Evolutionary conservation across 30 jellyfish, hydroid and myxozoan species (phyloP).

Genomic region (Pseudorhiza aurosa): DNA sequence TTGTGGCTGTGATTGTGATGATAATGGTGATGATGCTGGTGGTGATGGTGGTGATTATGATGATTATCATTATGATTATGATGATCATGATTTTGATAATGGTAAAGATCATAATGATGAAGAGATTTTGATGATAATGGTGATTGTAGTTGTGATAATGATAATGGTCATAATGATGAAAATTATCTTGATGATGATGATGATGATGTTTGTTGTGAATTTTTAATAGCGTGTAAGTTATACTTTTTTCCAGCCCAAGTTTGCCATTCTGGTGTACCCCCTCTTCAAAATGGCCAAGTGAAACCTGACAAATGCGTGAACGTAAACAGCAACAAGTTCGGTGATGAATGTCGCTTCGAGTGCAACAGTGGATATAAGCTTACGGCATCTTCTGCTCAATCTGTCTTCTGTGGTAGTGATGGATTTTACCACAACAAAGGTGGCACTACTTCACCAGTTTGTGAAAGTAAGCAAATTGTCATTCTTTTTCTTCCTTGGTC

Average conservation of each 20-base stretch:
- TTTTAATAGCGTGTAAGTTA: too few species aligned
- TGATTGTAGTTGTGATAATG: too few species aligned
- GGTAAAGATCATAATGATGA: too few species aligned
- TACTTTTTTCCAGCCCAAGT: constrained; percentile 17
- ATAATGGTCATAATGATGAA: too few species aligned
- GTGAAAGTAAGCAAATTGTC: constrained; percentile 62
- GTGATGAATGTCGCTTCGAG: constrained; percentile 59
- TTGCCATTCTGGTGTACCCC: constrained; percentile 25
- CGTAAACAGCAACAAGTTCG: constrained; percentile 4
- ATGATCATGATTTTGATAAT: too few species aligned
- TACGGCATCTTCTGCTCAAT: constrained; percentile 28
- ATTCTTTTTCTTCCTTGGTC: too few species aligned
- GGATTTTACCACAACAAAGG: constrained; percentile 35
- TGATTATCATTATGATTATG: too few species aligned
- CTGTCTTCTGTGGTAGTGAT: constrained; percentile 60
- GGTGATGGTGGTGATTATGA: too few species aligned
- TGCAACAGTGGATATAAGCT: constrained; percentile 80
- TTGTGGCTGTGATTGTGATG: too few species aligned
- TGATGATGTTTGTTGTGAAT: not conserved
- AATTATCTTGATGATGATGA: not conserved
- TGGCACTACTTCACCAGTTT: constrained; percentile 36
- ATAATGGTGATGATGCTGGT: too few species aligned
- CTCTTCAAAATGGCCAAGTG: constrained; percentile 31
- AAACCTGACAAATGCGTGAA: constrained; percentile 31
- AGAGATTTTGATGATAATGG: too few species aligned